phyloP scores from a whole-genome alignment of 1,140 invertebrate species.

The Phymastichus coffea region DNA sequence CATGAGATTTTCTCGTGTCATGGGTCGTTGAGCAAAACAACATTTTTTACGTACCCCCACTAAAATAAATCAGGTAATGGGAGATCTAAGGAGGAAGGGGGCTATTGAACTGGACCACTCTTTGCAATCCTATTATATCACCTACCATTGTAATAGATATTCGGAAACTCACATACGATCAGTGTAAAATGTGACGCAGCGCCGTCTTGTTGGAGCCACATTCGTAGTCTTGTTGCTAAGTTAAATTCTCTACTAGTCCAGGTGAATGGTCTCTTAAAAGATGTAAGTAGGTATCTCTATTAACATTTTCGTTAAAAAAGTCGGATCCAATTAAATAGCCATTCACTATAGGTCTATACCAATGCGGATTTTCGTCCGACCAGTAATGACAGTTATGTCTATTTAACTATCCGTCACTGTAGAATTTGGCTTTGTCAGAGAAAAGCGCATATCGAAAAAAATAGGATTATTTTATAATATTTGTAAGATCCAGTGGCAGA shows the following conservation, averaged over 20 bases:
- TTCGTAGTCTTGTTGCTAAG: too few species aligned
- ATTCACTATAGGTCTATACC: neutral
- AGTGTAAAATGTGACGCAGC: neutral
- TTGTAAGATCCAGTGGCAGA: too few species aligned
- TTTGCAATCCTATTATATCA: neutral
- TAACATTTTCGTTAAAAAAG: too few species aligned
- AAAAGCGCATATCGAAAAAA: too few species aligned
- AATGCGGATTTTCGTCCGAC: too few species aligned
- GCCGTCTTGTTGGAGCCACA: too few species aligned
- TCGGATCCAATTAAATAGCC: neutral
- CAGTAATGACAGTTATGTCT: too few species aligned
- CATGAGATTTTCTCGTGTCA: neutral
- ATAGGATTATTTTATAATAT: too few species aligned
- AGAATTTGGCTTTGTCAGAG: too few species aligned
- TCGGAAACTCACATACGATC: neutral
- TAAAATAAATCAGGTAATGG: neutral
- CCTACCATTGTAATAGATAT: neutral
- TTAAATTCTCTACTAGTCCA: too few species aligned
- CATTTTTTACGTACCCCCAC: neutral
- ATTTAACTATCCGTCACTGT: too few species aligned
- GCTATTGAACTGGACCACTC: neutral
- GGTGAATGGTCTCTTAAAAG: neutral
- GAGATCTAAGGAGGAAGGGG: neutral
- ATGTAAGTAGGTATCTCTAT: neutral
- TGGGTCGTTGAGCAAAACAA: neutral